Conservation (phyloP, 2,113 vertebrate species). For the Oenanthe melanoleuca region DNA sequence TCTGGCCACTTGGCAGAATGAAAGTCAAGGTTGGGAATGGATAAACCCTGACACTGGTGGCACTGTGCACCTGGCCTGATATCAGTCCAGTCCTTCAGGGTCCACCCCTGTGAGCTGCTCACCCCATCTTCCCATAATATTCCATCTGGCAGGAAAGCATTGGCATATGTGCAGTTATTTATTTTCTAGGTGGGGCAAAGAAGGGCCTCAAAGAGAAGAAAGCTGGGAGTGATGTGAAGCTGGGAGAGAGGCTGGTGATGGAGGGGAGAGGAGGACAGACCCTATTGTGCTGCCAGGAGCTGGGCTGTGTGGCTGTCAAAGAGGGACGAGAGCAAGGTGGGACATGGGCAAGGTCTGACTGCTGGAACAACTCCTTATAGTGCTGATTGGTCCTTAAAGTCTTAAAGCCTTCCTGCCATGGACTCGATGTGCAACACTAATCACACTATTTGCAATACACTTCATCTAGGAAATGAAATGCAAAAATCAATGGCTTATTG, state of each 20-base stretch:
- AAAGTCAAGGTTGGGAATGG: too few relatives aligned
- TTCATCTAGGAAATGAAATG: neutral
- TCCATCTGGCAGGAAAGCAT: neutral
- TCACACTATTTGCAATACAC: neutral
- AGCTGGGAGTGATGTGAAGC: accelerated
- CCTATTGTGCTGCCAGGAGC: neutral
- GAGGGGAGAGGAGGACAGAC: neutral
- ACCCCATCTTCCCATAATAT: accelerated
- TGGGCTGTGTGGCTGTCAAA: neutral
- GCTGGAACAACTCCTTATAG: accelerated
- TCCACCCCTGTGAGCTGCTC: neutral
- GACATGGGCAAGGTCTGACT: too few relatives aligned
- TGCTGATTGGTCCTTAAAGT: neutral
- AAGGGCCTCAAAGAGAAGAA: neutral
- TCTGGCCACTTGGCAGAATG: neutral
- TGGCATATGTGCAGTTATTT: neutral
- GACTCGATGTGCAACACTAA: too few relatives aligned
- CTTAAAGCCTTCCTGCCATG: neutral
- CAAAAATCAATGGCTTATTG: neutral
- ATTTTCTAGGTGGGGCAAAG: neutral
- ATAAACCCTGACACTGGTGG: neutral
- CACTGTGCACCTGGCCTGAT: accelerated
- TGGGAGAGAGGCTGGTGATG: neutral
- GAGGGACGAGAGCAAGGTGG: accelerated
- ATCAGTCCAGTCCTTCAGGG: neutral